Evolutionary conservation across 2,888 invertebrate genomes (phyloP), one percentile per base, ranked within the genome.

Genomic region (Tuberolachnus salignus): DNA sequence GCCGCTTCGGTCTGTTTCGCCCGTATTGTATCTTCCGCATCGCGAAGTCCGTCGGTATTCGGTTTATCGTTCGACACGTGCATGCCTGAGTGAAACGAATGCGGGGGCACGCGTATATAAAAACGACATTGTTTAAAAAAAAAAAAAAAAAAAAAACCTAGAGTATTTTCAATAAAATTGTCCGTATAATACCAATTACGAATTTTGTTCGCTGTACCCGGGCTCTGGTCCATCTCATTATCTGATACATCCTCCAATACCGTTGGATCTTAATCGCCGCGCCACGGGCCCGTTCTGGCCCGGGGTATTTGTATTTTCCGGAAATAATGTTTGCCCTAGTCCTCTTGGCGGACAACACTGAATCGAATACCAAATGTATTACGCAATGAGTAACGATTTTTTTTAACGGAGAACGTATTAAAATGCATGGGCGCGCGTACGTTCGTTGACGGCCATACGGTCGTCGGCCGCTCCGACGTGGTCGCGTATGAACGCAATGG

Each of bases 381-480:
- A 8, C n/a, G n/a, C 0, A 10, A 21, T 70, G 14, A 55, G 26
- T 34, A 16, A 19, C 34, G 0, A 42, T 26, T 23, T 8, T 8
- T n/a, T n/a, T n/a, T n/a, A n/a, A n/a, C n/a, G n/a, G n/a, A n/a
- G n/a, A n/a, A n/a, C n/a, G n/a, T n/a, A 51, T 19, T 2, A 67
- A 19, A 51, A 1, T n/a, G 26, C 10, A 11, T 10, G 9, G n/a
- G 6, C 13, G 23, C 21, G 14, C 53, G 0, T 26, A 67, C 75
- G 14, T 57, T 75, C 67, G 23, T 67, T 67, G 14, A 55, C 46
- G 11, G 9, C 19, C 21, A 46, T 51, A n/a, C 73, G 73, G 51
- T 73, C 73, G 10, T 6, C 16, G 3, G n/a, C n/a, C 21, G 73
- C 73, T 61, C 73, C 63, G 6, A 73, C 63, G 21, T 73, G 73